These are phyloP conservation scores for Caenorhabditis tropicalis DNA, from an alignment of 1,140 invertebrate species.

Conservation along the genomic window DNA sequence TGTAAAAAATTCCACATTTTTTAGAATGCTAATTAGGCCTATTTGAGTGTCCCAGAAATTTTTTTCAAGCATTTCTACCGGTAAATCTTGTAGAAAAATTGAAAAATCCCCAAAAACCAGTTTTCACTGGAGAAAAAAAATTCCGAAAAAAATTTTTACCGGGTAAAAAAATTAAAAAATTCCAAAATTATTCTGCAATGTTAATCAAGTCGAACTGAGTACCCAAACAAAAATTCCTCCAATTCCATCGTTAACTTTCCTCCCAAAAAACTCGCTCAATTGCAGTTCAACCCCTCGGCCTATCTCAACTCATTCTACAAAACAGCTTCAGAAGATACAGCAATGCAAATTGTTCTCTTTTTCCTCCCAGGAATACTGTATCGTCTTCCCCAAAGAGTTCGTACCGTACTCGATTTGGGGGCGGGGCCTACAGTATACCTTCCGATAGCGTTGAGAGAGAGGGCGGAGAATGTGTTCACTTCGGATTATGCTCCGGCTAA, in stretches of 20 bases:
- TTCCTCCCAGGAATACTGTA: slow-evolving; percentile 71
- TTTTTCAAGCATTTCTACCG: too few species aligned
- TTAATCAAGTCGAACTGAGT: neutral
- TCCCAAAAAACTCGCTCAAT: too few species aligned
- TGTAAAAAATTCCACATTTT: too few species aligned
- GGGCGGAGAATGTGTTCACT: slow-evolving; percentile 64
- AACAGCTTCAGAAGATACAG: slow-evolving; percentile 63
- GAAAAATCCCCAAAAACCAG: too few species aligned
- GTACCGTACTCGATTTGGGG: slow-evolving; percentile 65
- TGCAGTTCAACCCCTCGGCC: slow-evolving; percentile 64
- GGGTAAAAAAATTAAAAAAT: too few species aligned
- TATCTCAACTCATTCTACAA: slow-evolving; percentile 67
- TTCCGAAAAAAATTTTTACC: too few species aligned
- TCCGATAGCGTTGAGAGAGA: slow-evolving; percentile 64
- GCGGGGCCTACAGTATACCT: slow-evolving; percentile 71
- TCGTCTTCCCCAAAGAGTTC: slow-evolving; percentile 63
- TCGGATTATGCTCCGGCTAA: slow-evolving; percentile 70
- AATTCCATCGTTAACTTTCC: too few species aligned
- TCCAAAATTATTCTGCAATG: too few species aligned
- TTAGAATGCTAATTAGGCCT: too few species aligned
- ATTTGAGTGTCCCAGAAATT: too few species aligned
- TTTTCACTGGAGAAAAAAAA: too few species aligned
- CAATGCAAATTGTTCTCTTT: slow-evolving; percentile 70
- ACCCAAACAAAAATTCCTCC: neutral
- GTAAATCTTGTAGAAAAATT: too few species aligned